These are phyloP conservation scores for Panzeria rudis DNA, from an alignment of 2,888 invertebrate species.

Conservation along the genomic window DNA sequence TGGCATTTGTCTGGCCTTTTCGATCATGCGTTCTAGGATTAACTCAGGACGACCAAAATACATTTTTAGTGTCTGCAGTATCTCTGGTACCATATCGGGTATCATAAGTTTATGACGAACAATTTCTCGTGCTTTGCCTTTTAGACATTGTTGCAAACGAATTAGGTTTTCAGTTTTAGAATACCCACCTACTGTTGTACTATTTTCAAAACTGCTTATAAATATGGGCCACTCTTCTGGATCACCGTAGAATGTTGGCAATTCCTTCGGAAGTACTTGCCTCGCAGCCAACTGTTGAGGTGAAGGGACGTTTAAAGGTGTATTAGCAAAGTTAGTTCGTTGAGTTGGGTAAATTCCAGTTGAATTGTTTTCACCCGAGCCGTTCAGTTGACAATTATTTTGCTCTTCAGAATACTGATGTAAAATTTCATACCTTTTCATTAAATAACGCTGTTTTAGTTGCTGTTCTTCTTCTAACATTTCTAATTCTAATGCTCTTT, in stretches of 20 bases:
- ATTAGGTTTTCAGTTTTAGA: conserved; percentile 56
- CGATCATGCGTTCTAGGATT: conserved; percentile 50
- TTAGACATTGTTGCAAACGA: conserved; percentile 53
- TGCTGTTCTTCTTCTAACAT: conserved; percentile 31
- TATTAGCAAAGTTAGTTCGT: neutral
- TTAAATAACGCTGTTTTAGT: conserved; percentile 26
- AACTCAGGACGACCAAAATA: conserved; percentile 56
- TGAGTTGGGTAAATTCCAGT: neutral
- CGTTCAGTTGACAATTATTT: neutral
- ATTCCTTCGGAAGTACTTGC: conserved; percentile 50
- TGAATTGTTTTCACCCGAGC: neutral
- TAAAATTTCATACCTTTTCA: conserved; percentile 27
- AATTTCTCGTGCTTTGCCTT: conserved; percentile 56
- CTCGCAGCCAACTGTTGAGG: conserved; percentile 52
- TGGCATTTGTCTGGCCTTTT: conserved; percentile 40
- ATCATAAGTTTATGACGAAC: conserved; percentile 46
- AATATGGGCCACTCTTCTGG: conserved; percentile 28
- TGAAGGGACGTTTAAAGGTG: neutral
- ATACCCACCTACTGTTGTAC: conserved; percentile 48
- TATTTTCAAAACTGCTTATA: conserved; percentile 48
- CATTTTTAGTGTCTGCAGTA: conserved; percentile 56
- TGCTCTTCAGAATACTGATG: conserved; percentile 9
- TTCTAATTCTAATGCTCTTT: conserved; percentile 20
- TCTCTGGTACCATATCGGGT: conserved; percentile 54
- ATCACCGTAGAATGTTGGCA: conserved; percentile 53